These are phyloP conservation scores for Salvelinus alpinus DNA, from an alignment of 2,113 vertebrate species.

Conservation along the genomic window DNA sequence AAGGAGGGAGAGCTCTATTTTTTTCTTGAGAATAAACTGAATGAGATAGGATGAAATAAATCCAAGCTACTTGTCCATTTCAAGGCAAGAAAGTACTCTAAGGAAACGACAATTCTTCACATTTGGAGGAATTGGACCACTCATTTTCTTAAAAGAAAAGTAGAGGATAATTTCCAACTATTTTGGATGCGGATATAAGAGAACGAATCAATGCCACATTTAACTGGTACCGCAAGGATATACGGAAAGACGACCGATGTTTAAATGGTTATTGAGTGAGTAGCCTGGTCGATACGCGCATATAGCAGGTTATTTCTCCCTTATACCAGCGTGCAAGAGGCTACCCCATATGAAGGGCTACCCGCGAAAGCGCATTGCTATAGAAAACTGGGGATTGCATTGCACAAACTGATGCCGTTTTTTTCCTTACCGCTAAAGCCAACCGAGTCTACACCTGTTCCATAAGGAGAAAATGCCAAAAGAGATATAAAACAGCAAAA, in stretches of 20 bases:
- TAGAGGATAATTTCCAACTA: slow-evolving; percentile 13
- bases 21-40: not conserved
- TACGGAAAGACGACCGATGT: not conserved
- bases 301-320: not conserved
- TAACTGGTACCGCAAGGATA: not conserved
- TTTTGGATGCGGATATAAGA: slow-evolving; percentile 27
- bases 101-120: not conserved
- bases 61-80: not conserved
- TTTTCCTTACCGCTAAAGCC: not conserved
- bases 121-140: not conserved
- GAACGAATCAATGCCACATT: not conserved
- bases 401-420: not conserved
- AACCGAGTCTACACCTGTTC: not conserved
- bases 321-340: not conserved
- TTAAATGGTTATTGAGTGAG: not conserved
- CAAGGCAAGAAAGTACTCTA: not conserved
- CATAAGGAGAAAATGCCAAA: not conserved
- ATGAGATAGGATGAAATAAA: not conserved
- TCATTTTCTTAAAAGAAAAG: not conserved
- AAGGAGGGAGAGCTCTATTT: too few relatives aligned
- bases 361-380: not conserved
- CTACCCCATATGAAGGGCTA: too few relatives aligned
- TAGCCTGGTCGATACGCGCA: not conserved
- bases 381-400: not conserved
- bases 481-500: not conserved